Conservation (phyloP, 2,113 vertebrate genomes). For the Aptenodytes forsteri region DNA sequence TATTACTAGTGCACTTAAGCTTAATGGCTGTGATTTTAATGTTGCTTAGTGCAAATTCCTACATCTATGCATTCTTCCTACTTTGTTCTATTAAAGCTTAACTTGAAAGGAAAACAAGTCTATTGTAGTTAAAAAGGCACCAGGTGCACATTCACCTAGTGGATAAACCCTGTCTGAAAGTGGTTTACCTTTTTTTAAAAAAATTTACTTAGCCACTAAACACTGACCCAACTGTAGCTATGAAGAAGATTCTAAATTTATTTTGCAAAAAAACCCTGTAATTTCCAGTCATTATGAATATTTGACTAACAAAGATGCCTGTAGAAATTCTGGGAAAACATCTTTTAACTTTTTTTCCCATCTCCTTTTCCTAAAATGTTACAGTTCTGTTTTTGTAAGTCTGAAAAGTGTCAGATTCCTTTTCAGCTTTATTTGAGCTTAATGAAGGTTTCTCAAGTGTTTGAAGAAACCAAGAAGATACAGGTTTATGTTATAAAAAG, state of each 20-base stretch:
- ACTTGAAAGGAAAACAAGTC: background rate
- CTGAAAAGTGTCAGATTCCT: background rate
- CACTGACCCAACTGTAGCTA: background rate
- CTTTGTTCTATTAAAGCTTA: background rate
- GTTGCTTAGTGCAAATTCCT: background rate
- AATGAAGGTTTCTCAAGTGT: background rate
- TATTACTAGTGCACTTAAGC: background rate
- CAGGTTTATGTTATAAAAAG: background rate
- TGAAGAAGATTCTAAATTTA: background rate
- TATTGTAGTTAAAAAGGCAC: background rate
- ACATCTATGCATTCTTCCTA: background rate
- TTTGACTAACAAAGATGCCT: background rate
- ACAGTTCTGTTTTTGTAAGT: background rate
- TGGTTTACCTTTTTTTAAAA: background rate
- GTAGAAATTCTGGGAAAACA: background rate
- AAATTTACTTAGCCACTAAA: background rate
- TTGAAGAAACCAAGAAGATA: background rate
- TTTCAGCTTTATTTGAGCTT: background rate
- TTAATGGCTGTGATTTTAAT: background rate
- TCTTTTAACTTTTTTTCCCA: background rate
- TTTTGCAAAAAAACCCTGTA: background rate
- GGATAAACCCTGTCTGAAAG: background rate
- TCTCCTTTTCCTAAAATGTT: background rate
- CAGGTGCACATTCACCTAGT: background rate
- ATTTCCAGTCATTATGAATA: background rate